Evolutionary conservation across 2,797 vertebrate genomes (phyloP).

Genomic region (Microcaecilia unicolor): DNA sequence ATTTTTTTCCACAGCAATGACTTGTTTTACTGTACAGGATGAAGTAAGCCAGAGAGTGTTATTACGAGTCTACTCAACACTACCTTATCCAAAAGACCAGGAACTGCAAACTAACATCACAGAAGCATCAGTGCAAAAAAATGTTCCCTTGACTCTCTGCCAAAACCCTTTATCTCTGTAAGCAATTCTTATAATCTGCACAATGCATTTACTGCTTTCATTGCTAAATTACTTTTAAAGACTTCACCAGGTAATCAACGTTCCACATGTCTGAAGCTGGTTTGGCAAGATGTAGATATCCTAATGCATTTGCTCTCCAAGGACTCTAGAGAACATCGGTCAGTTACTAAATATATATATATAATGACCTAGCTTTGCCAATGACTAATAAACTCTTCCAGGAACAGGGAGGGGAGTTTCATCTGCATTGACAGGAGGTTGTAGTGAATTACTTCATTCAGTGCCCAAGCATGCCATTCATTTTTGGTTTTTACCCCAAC

Average conservation of each 20-base stretch:
- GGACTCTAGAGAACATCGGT: slow-evolving; percentile 25
- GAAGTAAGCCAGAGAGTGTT: too few relatives aligned
- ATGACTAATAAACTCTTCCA: too few relatives aligned
- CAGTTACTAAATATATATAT: slow-evolving; percentile 42
- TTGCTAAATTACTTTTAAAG: slow-evolving; percentile 28
- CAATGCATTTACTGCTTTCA: slow-evolving; percentile 19
- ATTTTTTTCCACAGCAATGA: too few relatives aligned
- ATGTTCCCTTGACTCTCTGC: slow-evolving; percentile 25
- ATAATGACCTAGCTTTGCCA: too few relatives aligned
- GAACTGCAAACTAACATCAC: background rate
- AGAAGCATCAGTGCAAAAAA: slow-evolving; percentile 23
- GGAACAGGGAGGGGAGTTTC: too few relatives aligned
- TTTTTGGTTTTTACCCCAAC: too few relatives aligned
- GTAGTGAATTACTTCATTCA: too few relatives aligned
- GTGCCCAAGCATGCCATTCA: too few relatives aligned
- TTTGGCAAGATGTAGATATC: slow-evolving; percentile 28
- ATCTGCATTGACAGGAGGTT: too few relatives aligned
- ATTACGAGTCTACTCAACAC: slow-evolving; percentile 8
- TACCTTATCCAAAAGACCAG: background rate
- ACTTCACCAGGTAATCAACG: slow-evolving; percentile 36
- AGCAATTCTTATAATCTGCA: slow-evolving; percentile 31
- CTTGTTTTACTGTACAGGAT: too few relatives aligned
- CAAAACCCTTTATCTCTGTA: slow-evolving; percentile 41
- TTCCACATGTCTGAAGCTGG: slow-evolving; percentile 34
- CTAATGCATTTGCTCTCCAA: slow-evolving; percentile 31